Conservation (phyloP, 2,888 invertebrate genomes). For the Colostygia pectinataria region DNA sequence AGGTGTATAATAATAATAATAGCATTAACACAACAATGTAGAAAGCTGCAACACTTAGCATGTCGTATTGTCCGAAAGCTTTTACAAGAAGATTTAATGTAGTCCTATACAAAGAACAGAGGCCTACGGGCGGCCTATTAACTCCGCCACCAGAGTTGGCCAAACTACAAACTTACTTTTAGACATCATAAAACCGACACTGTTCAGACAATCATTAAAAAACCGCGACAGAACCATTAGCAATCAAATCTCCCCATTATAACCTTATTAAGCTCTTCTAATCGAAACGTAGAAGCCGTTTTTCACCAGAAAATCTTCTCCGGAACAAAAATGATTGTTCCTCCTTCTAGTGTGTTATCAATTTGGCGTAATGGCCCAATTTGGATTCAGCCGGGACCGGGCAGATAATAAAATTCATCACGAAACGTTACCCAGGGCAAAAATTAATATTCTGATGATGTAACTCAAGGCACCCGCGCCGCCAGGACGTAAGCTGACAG, state of each 20-base stretch:
- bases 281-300: conserved; percentile 42
- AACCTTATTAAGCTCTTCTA: conserved; percentile 32
- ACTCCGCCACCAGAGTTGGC: too few relatives aligned
- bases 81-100: too few relatives aligned
- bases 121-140: too few relatives aligned
- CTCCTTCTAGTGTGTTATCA: conserved; percentile 69
- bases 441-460: conserved; percentile 81
- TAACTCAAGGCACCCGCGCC: conserved; percentile 59
- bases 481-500: not conserved
- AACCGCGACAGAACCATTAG: conserved; percentile 26
- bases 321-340: conserved; percentile 51
- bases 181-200: too few relatives aligned
- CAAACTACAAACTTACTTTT: too few relatives aligned
- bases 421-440: conserved; percentile 71
- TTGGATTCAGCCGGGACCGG: conserved; percentile 72
- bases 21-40: too few relatives aligned
- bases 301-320: conserved; percentile 45
- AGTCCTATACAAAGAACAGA: too few relatives aligned
- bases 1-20: conserved; percentile 2
- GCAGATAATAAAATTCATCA: conserved; percentile 80
- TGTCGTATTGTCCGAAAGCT: too few relatives aligned
- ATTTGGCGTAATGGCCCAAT: conserved; percentile 76
- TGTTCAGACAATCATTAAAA: not conserved
- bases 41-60: too few relatives aligned
- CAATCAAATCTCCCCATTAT: conserved; percentile 33